Evolutionary conservation across 2,797 vertebrate genomes (phyloP).

Genomic region (Heliangelus exortis): DNA sequence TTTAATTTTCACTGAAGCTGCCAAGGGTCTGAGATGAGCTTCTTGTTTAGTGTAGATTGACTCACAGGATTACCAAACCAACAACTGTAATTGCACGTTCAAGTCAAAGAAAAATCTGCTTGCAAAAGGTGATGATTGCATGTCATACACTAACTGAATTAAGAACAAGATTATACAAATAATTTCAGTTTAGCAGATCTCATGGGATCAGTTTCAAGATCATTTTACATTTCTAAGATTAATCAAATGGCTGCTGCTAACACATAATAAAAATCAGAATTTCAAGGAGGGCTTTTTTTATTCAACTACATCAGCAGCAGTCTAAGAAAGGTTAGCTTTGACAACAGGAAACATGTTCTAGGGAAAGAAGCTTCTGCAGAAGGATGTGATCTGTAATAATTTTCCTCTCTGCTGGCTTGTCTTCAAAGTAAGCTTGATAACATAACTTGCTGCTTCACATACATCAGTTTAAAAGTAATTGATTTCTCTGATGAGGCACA

Average conservation of each 20-base stretch:
- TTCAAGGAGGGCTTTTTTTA: constrained; percentile 21
- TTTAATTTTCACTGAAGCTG: constrained; percentile 91
- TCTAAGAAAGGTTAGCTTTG: constrained; percentile 19
- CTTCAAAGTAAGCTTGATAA: constrained; percentile 61
- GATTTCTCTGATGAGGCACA: constrained; percentile 59
- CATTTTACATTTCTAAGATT: background rate
- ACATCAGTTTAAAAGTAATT: constrained; percentile 62
- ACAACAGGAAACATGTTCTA: constrained; percentile 35
- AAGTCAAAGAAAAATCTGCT: constrained; percentile 45
- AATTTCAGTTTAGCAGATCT: constrained; percentile 10
- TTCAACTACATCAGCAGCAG: background rate
- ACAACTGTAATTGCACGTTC: constrained; percentile 82
- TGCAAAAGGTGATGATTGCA: background rate
- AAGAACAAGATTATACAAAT: background rate
- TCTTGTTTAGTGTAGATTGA: constrained; percentile 82
- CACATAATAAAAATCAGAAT: constrained; percentile 4
- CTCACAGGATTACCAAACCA: constrained; percentile 84
- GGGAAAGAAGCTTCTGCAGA: background rate
- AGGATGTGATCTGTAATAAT: constrained; percentile 44
- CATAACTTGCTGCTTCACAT: constrained; percentile 11
- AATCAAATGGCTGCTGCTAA: background rate
- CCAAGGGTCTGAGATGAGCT: constrained; percentile 80
- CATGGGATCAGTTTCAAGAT: background rate
- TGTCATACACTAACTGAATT: constrained; percentile 3
- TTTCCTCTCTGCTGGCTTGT: constrained; percentile 40